These are phyloP conservation scores for Pavo muticus DNA, from an alignment of 2,113 vertebrate species.

Conservation along the genomic window DNA sequence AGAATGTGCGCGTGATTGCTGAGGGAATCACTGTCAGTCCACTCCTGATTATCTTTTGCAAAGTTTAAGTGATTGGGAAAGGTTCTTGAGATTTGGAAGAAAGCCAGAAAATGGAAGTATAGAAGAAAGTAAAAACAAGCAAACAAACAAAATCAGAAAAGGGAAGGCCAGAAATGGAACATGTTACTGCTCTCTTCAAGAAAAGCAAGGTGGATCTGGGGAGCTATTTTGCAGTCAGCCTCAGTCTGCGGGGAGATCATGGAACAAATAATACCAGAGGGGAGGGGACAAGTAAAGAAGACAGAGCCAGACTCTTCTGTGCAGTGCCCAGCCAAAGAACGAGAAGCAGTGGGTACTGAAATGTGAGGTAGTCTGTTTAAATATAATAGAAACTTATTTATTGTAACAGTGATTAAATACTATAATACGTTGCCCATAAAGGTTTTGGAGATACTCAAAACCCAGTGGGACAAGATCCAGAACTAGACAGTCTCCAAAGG, in stretches of 20 bases:
- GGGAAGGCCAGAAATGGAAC: not conserved
- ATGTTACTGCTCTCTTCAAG: not conserved
- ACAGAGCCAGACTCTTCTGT: not conserved
- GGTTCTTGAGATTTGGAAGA: not conserved
- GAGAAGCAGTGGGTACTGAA: not conserved
- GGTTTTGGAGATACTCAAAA: not conserved
- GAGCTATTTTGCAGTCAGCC: not conserved
- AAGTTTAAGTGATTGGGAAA: not conserved
- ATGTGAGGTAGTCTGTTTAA: not conserved
- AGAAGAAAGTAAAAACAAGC: not conserved
- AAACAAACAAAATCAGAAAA: not conserved
- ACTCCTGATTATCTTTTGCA: not conserved
- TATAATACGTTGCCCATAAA: not conserved
- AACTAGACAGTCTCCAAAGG: not conserved
- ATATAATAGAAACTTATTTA: not conserved
- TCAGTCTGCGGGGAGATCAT: rapidly evolving
- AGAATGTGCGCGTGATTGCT: not conserved
- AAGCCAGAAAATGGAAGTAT: not conserved
- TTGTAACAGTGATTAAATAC: not conserved
- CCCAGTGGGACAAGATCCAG: not conserved
- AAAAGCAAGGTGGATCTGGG: not conserved
- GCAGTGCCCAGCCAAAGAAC: not conserved
- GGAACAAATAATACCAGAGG: not conserved
- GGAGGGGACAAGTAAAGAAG: not conserved
- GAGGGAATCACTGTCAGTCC: not conserved